Conservation (phyloP, 35 echinoderm and acorn worm species). For the Apostichopus japonicus region DNA sequence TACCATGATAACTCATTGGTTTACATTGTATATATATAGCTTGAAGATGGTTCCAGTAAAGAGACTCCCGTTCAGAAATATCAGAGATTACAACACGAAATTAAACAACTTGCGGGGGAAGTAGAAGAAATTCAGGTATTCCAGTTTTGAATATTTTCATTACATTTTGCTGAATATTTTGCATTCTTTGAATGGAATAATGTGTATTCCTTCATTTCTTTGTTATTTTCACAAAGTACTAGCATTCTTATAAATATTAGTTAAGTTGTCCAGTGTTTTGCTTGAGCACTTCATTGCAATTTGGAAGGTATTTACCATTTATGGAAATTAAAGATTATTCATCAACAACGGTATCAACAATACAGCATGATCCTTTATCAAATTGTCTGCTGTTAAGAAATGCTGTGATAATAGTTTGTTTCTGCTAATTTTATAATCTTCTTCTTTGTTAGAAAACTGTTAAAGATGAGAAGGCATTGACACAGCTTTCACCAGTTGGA, state of each 20-base stretch:
- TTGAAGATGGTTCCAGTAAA: conserved; percentile 76
- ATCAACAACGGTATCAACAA: no score
- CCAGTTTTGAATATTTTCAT: background rate
- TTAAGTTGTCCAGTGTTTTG: no score
- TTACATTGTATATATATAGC: conserved; percentile 30
- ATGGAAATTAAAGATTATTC: no score
- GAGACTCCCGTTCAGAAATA: conserved; percentile 96
- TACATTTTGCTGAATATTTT: background rate
- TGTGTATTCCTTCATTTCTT: background rate
- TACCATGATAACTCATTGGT: no score
- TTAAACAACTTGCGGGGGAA: conserved; percentile 86
- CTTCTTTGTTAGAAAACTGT: conserved; percentile 72
- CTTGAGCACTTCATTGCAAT: no score
- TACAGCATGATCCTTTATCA: no score
- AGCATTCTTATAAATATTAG: no score
- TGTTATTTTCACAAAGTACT: no score
- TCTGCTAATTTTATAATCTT: background rate
- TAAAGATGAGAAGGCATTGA: conserved; percentile 69
- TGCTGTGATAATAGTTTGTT: background rate
- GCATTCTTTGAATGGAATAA: background rate
- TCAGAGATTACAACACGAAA: conserved; percentile 95
- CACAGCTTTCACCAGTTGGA: conserved; percentile 69
- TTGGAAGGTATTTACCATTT: no score
- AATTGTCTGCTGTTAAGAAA: no score
- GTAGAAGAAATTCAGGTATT: conserved; percentile 87